phyloP scores from a whole-genome alignment of 2,888 invertebrate genomes.

The Lithophane leautieri region DNA sequence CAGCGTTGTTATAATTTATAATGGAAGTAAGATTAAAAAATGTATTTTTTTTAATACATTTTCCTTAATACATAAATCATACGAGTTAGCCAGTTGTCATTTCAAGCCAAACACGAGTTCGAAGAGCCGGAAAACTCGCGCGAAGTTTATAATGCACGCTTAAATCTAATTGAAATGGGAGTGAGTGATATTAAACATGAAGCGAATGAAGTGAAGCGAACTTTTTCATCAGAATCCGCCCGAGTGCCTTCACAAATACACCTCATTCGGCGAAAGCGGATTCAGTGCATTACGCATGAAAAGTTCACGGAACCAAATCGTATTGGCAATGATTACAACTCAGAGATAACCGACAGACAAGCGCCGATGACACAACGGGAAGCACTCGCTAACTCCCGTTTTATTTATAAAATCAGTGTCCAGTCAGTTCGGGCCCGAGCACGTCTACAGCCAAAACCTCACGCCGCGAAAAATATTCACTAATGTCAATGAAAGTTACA shows the following conservation, averaged over 20 bases:
- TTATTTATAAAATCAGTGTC: slow-evolving; percentile 89
- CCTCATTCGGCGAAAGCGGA: slow-evolving; percentile 52
- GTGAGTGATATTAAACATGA: slow-evolving; percentile 20
- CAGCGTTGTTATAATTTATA: background rate
- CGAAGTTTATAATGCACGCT: background rate
- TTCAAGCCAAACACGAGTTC: background rate
- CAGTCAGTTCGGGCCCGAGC: slow-evolving; percentile 80
- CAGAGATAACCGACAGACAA: slow-evolving; percentile 62
- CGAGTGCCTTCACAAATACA: slow-evolving; percentile 29
- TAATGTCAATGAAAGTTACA: slow-evolving; percentile 69
- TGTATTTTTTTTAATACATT: background rate
- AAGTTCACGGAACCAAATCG: slow-evolving; percentile 64
- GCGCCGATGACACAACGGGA: slow-evolving; percentile 83
- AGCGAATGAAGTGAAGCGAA: slow-evolving; percentile 5
- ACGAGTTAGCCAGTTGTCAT: background rate
- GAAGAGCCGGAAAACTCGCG: slow-evolving; percentile 9
- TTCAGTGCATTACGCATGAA: slow-evolving; percentile 62
- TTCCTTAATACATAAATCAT: background rate
- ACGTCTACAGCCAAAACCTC: slow-evolving; percentile 74
- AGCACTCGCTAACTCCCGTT: slow-evolving; percentile 76
- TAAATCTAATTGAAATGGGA: slow-evolving; percentile 21
- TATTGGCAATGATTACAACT: slow-evolving; percentile 63
- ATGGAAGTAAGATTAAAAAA: background rate
- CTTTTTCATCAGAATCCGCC: slow-evolving; percentile 33
- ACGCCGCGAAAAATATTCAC: slow-evolving; percentile 68